Percentiles rank a stretch among this genome's conserved stretches.
Conservation (phyloP, 2,113 vertebrate species). For the Suncus etruscus region DNA sequence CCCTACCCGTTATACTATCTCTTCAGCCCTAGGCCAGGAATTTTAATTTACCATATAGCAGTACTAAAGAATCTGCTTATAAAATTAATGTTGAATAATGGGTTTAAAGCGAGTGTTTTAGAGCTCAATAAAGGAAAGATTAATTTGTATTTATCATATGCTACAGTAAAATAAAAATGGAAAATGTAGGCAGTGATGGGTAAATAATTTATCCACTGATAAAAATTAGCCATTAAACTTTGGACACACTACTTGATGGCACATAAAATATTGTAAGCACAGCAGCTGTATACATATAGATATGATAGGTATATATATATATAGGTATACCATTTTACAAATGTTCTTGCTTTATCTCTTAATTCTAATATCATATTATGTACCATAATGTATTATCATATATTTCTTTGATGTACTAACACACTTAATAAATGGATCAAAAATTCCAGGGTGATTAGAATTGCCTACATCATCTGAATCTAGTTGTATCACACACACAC, state of each 20-base stretch:
- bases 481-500: background rate
- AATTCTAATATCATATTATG: background rate
- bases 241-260: background rate
- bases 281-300: background rate
- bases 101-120: conserved; percentile 28
- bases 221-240: conserved; percentile 6
- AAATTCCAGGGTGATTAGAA: background rate
- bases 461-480: background rate
- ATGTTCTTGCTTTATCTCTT: background rate
- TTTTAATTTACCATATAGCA: background rate
- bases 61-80: background rate
- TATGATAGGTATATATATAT: too few relatives aligned
- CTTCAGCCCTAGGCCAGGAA: background rate
- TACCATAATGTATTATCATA: background rate
- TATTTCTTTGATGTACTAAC: background rate
- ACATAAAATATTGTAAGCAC: background rate
- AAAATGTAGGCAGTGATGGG: background rate
- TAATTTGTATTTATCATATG: background rate
- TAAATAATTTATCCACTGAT: background rate
- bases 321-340: background rate
- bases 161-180: conserved; percentile 6
- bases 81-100: background rate
- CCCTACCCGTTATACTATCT: too few relatives aligned
- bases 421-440: background rate
- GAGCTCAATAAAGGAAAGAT: conserved; percentile 1